phyloP scores from a whole-genome alignment of 2,797 vertebrate species.

The Tachyglossus aculeatus region DNA sequence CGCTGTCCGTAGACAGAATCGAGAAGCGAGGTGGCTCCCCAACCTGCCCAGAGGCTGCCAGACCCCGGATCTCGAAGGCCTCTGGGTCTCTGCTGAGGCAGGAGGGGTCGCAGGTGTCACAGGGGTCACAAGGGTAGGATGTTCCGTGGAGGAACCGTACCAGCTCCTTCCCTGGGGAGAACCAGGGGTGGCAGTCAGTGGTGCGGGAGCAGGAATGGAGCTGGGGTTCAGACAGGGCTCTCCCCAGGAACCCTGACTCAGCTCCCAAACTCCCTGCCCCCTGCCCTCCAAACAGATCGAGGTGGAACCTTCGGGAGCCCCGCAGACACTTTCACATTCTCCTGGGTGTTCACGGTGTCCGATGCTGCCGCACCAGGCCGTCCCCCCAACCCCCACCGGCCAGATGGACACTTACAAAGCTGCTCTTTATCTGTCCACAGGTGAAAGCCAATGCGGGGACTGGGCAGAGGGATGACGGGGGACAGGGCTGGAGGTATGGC shows the following conservation, averaged over 20 bases:
- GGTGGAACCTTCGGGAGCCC: too few relatives aligned
- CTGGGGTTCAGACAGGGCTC: too few relatives aligned
- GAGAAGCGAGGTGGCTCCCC: conserved; percentile 81
- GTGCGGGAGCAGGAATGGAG: rapidly evolving
- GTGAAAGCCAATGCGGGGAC: conserved; percentile 91
- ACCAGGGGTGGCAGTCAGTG: neutral
- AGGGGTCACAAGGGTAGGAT: too few relatives aligned
- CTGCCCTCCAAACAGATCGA: neutral
- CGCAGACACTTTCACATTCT: too few relatives aligned
- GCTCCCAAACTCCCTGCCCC: neutral
- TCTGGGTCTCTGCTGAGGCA: conserved; percentile 73
- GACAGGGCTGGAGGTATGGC: conserved; percentile 45
- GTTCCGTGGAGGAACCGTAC: conserved; percentile 82
- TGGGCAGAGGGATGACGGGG: conserved; percentile 82
- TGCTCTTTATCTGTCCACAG: conserved; percentile 89
- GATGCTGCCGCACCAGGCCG: too few relatives aligned
- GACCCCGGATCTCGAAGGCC: conserved; percentile 78
- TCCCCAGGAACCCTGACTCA: neutral
- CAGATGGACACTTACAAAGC: conserved; percentile 81
- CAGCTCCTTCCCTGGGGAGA: conserved; percentile 85
- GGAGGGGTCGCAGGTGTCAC: conserved; percentile 69
- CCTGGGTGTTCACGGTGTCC: too few relatives aligned
- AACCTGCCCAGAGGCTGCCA: conserved; percentile 62
- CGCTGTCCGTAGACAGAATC: conserved; percentile 89
- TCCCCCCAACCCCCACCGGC: too few relatives aligned